Evolutionary conservation across 2,113 vertebrate genomes (phyloP).

Genomic region (Stomatorhinus ivindoensis): DNA sequence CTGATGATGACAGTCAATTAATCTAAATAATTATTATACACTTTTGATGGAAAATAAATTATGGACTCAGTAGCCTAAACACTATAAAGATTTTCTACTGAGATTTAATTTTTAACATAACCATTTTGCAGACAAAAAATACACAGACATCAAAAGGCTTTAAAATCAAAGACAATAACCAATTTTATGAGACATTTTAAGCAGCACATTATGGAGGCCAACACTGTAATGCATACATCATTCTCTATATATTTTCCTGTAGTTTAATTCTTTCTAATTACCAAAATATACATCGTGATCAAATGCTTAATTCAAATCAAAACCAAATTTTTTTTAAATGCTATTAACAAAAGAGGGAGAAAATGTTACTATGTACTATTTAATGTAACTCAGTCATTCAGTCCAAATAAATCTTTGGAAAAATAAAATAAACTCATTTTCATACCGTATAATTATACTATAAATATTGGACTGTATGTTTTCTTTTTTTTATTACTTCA

Average conservation of each 20-base stretch:
- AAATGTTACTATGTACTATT: neutral
- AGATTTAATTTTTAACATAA: conserved; percentile 3
- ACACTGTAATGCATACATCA: neutral
- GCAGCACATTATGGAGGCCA: neutral
- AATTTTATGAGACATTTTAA: neutral
- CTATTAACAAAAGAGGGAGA: neutral
- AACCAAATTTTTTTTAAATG: neutral
- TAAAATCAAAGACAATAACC: conserved; percentile 1
- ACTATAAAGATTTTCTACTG: neutral
- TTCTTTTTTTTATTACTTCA: neutral
- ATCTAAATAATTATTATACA: neutral
- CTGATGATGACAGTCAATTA: neutral
- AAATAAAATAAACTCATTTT: neutral
- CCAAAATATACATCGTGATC: neutral
- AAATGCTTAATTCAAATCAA: neutral
- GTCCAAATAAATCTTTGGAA: neutral
- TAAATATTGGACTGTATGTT: neutral
- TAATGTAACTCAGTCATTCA: neutral
- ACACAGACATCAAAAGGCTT: neutral
- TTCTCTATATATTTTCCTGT: neutral
- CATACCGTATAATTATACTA: neutral
- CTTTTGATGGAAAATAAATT: neutral
- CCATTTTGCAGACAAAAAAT: neutral
- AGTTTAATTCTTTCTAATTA: neutral
- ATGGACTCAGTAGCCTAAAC: neutral